Base-by-base conservation (phyloP, 2,797 vertebrate genomes). In the Rhinichthys osculus region DNA sequence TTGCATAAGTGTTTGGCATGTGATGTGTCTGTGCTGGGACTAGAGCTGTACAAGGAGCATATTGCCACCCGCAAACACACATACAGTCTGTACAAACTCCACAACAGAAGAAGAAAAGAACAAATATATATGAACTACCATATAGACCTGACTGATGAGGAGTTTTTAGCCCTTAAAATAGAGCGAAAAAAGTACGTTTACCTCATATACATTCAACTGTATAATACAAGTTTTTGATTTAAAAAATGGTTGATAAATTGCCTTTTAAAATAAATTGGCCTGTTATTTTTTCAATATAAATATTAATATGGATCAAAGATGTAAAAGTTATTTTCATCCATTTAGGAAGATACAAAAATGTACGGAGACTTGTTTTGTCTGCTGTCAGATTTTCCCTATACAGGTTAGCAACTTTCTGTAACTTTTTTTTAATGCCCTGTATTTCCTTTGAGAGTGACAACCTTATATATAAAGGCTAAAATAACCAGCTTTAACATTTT, bases 31-130 rank as follows among this genome's bases (percentile, higher is more conserved):
- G 33, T 77, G 83, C 42, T 54, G 21, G 47, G 73, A 30, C 44
- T 78, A 16, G 2, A 78, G 64, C 23, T 7, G 33, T 84, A 84
- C 35, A 78, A 69, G 16, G 9, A 78, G 47, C 83, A 84, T 77
- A 38, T 84, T 38, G 3, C 70, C 4, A 17, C 27, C 21, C 1
- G 0, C 2, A 19, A 11, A 1, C 74, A 84, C 64, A 70, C 1
- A 17, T 1, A 13, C 0, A 30, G 67, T 54, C 10, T 70, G n/a
- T 19, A 2, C 47, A 54, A 17, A 23, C 64, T 78, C n/a, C 11
- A 10, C 7, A 1, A 14, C 5, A 74, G 35, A 19, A 64, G n/a
- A 47, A 17, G 0, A 6, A 7, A 47, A 19, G 3, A 11, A 35
- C 2, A 9, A 19, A 2, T 0, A n/a, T 9, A 1, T 17, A 23